A percentile compares a stretch with the other conserved stretches of the same genome.
phyloP scores from a whole-genome alignment of 2,888 invertebrate genomes.

The Dendrolimus houi region DNA sequence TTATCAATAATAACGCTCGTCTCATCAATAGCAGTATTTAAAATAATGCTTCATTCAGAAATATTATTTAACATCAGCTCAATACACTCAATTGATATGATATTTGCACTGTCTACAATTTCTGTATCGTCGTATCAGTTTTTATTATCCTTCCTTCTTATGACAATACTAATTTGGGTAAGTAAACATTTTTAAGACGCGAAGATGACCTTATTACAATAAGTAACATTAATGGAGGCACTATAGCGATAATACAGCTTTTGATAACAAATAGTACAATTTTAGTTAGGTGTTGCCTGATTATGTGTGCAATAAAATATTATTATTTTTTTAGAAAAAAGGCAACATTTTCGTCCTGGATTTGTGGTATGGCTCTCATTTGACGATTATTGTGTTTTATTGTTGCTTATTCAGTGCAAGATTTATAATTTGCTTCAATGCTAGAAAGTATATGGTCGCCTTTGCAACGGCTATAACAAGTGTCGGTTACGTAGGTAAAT shows the following conservation, averaged over 20 bases:
- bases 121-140: conserved; percentile 40
- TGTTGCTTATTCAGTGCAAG: conserved; percentile 26
- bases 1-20: conserved; percentile 23
- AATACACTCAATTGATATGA: conserved; percentile 23
- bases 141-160: conserved; percentile 29
- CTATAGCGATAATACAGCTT: too few species aligned
- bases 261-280: too few species aligned
- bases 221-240: too few species aligned
- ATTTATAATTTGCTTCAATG: conserved; percentile 13
- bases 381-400: conserved; percentile 35
- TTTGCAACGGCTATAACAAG: conserved; percentile 17
- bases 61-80: conserved; percentile 20
- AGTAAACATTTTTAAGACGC: not conserved
- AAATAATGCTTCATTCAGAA: conserved; percentile 1
- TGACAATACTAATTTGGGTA: conserved; percentile 7
- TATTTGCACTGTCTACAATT: conserved; percentile 30
- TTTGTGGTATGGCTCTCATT: conserved; percentile 48
- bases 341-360: conserved; percentile 26
- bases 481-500: conserved; percentile 26
- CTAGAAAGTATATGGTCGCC: conserved; percentile 13
- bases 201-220: too few species aligned
- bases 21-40: conserved; percentile 12
- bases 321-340: conserved; percentile 19
- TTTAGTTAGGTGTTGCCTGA: too few species aligned
- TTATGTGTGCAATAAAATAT: not conserved